Conservation (phyloP, 1,140 invertebrate genomes). For the Harlomillsia oculata region DNA sequence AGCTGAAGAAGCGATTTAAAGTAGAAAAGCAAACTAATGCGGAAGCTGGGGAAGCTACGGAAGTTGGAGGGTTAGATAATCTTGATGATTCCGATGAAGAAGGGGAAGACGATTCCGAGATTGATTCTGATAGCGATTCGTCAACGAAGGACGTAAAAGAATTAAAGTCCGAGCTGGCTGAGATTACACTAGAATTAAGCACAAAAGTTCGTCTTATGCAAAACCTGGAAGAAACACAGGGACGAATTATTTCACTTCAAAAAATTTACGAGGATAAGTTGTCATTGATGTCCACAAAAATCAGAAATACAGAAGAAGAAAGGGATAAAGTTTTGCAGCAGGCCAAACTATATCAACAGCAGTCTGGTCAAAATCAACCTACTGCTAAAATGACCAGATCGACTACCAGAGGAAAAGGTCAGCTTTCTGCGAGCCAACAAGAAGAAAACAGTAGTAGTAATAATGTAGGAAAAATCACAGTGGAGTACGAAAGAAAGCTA, state of each 20-base stretch:
- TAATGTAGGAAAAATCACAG: constrained; percentile 37
- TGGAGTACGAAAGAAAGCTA: constrained; percentile 84
- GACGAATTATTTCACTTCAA: constrained; percentile 67
- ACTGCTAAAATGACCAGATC: constrained; percentile 5
- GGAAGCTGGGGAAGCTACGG: constrained; percentile 42
- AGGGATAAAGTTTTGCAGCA: constrained; percentile 76
- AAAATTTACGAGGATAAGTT: constrained; percentile 92
- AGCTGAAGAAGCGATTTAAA: constrained; percentile 27
- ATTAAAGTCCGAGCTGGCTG: constrained; percentile 43
- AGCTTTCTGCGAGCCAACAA: not conserved
- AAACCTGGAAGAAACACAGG: constrained; percentile 80
- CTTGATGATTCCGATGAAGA: constrained; percentile 37
- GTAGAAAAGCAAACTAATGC: constrained; percentile 30
- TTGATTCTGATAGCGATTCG: constrained; percentile 33
- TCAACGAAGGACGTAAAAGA: constrained; percentile 15
- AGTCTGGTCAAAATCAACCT: constrained; percentile 7
- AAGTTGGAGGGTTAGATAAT: constrained; percentile 43
- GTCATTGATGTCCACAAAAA: constrained; percentile 73
- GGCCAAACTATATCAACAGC: constrained; percentile 42
- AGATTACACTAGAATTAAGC: constrained; percentile 79
- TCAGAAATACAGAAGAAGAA: constrained; percentile 81
- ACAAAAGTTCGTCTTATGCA: constrained; percentile 87
- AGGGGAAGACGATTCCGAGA: constrained; percentile 37
- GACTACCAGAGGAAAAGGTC: not conserved
- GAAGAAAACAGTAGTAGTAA: not conserved